These are phyloP conservation scores for Plagiodera versicolora DNA, from an alignment of 2,888 invertebrate species.

Conservation along the genomic window DNA sequence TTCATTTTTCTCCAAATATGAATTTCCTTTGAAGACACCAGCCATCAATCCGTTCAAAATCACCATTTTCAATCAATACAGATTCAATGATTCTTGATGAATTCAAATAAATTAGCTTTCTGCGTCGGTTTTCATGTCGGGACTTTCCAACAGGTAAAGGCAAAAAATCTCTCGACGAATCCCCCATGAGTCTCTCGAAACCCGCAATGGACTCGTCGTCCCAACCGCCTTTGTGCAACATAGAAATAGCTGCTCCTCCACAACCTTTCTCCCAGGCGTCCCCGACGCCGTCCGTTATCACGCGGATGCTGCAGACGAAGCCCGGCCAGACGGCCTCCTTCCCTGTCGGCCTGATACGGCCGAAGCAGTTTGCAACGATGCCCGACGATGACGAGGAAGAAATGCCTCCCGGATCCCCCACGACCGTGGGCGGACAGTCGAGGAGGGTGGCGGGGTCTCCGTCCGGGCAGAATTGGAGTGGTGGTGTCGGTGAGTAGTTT, in stretches of 20 bases:
- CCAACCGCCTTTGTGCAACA: conserved; percentile 35
- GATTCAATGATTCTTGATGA: no score
- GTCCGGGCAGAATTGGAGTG: conserved; percentile 25
- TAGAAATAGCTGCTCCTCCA: conserved; percentile 56
- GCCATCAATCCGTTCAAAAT: no score
- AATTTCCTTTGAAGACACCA: no score
- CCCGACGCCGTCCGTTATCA: conserved; percentile 63
- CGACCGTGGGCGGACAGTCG: conserved; percentile 8
- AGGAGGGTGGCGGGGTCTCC: conserved; percentile 18
- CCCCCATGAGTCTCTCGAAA: conserved; percentile 55
- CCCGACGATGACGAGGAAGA: conserved; percentile 40
- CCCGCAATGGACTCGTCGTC: conserved; percentile 13
- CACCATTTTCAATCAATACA: no score
- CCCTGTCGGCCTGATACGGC: conserved; percentile 43
- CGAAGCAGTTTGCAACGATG: conserved; percentile 47
- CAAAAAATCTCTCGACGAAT: conserved; percentile 54
- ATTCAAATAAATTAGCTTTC: no score
- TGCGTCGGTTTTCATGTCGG: not conserved
- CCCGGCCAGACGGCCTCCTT: conserved; percentile 37
- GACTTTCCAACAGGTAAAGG: conserved; percentile 30
- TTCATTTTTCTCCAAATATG: no score
- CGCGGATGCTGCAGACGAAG: conserved; percentile 62
- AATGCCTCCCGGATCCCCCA: not conserved
- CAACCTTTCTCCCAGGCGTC: conserved; percentile 58
- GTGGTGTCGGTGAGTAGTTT: not conserved